Conservation (phyloP, 2,113 vertebrate genomes). For the Megalops atlanticus region DNA sequence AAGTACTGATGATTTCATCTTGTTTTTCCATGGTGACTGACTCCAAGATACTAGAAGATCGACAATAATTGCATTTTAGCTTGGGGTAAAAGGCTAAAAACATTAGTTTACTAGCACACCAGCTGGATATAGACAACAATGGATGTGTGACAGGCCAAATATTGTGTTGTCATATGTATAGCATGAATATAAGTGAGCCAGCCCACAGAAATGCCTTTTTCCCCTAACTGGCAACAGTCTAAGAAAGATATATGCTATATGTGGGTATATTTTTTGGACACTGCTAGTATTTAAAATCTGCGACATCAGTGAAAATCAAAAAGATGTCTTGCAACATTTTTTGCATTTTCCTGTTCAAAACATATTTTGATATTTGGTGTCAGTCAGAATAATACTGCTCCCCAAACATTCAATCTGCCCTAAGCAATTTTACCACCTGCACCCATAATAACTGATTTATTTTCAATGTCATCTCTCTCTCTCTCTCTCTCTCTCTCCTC, state of each 20-base stretch:
- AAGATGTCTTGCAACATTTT: no score
- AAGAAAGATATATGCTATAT: not conserved
- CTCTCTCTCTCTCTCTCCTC: not conserved
- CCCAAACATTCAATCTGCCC: not conserved
- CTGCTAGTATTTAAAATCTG: no score
- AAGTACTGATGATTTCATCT: not conserved
- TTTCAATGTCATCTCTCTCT: not conserved
- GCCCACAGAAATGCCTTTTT: not conserved
- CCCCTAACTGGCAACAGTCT: not conserved
- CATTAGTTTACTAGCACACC: not conserved
- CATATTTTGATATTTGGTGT: no score
- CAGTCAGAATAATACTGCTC: no score
- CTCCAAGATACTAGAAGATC: not conserved
- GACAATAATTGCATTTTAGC: constrained; percentile 4
- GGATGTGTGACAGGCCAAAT: not conserved
- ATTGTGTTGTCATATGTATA: not conserved
- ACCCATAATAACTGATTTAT: not conserved
- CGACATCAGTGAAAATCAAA: no score
- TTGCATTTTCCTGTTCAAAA: no score
- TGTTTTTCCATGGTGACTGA: not conserved
- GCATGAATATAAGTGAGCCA: not conserved
- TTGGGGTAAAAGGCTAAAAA: not conserved
- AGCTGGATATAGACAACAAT: not conserved
- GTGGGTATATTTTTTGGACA: not conserved
- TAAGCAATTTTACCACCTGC: not conserved